Base-by-base conservation (phyloP, 2,888 invertebrate species). In the Thysanoteuthis rhombus region DNA sequence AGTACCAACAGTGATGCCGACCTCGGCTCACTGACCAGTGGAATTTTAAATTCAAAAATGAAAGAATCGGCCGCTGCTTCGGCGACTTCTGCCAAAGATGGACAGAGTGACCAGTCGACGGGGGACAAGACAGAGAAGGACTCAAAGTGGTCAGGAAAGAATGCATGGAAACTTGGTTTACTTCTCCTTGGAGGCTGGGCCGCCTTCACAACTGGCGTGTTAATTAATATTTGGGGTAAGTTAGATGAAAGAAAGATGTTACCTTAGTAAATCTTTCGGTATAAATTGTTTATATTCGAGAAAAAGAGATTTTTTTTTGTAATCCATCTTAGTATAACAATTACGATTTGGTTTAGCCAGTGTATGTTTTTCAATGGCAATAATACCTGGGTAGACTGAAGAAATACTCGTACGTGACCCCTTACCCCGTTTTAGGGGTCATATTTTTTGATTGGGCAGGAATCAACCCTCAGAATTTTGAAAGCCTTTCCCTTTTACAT, bases 111-210 rank as follows among this genome's bases (percentile, higher is more conserved):
- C 28, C n/a, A 40, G 19, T 92, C 92, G n/a, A 75, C 93, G 93
- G 92, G 45, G 36, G 40, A 32, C 28, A n/a, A 94, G 25, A 90
- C 93, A 90, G 94, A 94, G 89, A 95, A 95, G 90, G 95, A 95
- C n/a, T 95, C 95, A 40, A 95, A 93, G 92, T 96, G 96, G 96
- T 95, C 95, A 32, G 95, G 96, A 22, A 95, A 95, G 94, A 96
- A 96, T 95, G 95, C 96, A 2, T 96, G 96, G 96, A 96, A 96
- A 93, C 93, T 96, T 38, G 96, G 96, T 28, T 94, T 96, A 32
- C 93, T 95, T 47, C 95, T 95, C 91, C 93, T 96, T 19, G 95
- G 95, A 42, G 95, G 95, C 38, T 94, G 94, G 94, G 93, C 94
- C 16, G 52, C 95, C 5, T 40, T 95, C 16, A 94, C 95, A 93